Evolutionary conservation across 2,888 invertebrate species (phyloP).

Genomic region (Melieria omissa): DNA sequence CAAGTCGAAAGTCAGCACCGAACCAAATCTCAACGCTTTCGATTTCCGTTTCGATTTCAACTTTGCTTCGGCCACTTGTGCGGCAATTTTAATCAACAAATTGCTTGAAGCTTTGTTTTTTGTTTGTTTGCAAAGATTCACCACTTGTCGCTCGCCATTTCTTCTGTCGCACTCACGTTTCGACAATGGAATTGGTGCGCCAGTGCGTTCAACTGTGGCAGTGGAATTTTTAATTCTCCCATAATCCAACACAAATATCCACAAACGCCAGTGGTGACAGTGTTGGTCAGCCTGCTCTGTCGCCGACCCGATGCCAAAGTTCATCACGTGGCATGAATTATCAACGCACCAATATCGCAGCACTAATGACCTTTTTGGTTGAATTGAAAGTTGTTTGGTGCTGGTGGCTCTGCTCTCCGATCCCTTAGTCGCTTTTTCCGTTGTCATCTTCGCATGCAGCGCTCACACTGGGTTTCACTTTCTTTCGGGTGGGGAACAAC

Average conservation of each 20-base stretch:
- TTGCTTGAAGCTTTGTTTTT: constrained; percentile 1
- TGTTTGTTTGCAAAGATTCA: background rate
- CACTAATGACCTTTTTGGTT: constrained; percentile 30
- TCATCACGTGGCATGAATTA: constrained; percentile 37
- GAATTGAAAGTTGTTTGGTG: constrained; percentile 25
- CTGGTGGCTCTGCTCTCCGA: background rate
- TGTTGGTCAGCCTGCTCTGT: background rate
- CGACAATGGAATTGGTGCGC: background rate
- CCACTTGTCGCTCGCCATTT: background rate
- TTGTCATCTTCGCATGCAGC: background rate
- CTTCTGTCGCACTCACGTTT: no score
- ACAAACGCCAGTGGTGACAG: no score
- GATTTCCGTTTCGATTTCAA: constrained; percentile 21
- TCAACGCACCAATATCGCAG: constrained; percentile 24
- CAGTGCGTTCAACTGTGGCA: background rate
- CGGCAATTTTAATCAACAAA: constrained; percentile 21
- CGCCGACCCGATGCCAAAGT: constrained; percentile 21
- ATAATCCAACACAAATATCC: background rate
- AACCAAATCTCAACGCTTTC: constrained; percentile 1
- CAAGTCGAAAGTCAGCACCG: background rate
- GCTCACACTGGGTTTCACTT: constrained; percentile 24
- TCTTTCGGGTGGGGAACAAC: constrained; percentile 21
- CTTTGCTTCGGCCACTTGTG: constrained; percentile 25
- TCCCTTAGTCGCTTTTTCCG: background rate
- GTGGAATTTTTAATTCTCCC: background rate